Evolutionary conservation across 53 echinoderm and acorn worm genomes (phyloP), one percentile per base, ranked within the genome.

Genomic region (Temnopleurus reevesii): DNA sequence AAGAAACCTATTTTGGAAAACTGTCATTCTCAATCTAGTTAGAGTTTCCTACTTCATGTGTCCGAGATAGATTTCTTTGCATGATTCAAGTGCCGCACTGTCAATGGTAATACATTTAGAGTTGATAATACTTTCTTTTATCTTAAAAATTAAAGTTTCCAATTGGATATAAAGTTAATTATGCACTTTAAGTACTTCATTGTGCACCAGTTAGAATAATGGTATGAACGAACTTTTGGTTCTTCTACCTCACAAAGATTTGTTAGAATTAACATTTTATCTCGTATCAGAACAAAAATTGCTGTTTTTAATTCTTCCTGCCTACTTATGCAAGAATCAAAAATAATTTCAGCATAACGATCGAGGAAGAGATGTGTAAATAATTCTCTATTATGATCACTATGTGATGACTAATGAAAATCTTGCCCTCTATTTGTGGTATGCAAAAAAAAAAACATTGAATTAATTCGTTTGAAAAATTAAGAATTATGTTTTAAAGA

Each of bases 381-480:
- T 26, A 21, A 34, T 35, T 56, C 3, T 33, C 23, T n/a, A 71
- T 71, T 71, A 71, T 71, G 71, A 71, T 71, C 71, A 71, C 71
- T 71, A 13, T 71, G 71, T 71, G 71, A 71, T 71, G 19, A 5
- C 23, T 36, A 71, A 71, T n/a, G n/a, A 23, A 7, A 41, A 71
- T 71, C 71, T 71, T 71, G 63, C 63, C 10, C 41, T 21, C 0
- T 10, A 23, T 23, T 38, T 38, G n/a, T 28, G 30, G 19, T 28
- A 5, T 19, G 12, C 17, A 46, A 60, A 49, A 30, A 29, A 26
- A 1, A 25, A 12, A 10, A 21, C 13, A 13, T 0, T 31, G 43
- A 8, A 0, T 38, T 19, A 23, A 23, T 21, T 24, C 3, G n/a
- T 65, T 17, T 4, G 35, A 13, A 19, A 65, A 41, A 38, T 41